These are phyloP conservation scores for Drosophila dunni DNA, from an alignment of 1,140 invertebrate species.

Conservation along the genomic window DNA sequence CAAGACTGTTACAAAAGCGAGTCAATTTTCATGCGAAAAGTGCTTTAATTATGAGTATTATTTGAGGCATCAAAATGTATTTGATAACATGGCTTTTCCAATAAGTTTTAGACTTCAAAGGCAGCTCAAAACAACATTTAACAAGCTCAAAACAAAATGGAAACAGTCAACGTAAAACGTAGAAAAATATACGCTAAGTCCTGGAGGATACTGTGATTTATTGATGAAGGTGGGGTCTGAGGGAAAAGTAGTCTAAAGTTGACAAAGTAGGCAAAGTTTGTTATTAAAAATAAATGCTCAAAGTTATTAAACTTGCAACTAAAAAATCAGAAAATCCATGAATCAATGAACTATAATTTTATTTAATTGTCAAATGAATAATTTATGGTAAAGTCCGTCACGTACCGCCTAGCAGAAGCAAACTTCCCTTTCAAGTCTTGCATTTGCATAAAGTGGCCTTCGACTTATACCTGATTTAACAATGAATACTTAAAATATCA, in stretches of 20 bases:
- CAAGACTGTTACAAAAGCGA: neutral
- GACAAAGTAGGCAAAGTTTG: too few relatives aligned
- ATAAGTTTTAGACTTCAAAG: conserved; percentile 22
- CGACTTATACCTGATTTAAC: neutral
- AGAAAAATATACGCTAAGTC: neutral
- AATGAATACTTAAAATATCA: neutral
- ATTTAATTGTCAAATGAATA: too few relatives aligned
- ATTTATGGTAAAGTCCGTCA: too few relatives aligned
- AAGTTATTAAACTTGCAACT: too few relatives aligned
- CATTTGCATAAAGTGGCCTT: neutral
- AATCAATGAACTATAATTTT: too few relatives aligned
- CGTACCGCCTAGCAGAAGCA: too few relatives aligned
- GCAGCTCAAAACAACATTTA: conserved; percentile 1
- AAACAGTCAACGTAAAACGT: neutral
- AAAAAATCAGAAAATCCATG: too few relatives aligned
- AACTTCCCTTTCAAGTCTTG: too few relatives aligned
- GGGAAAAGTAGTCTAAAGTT: too few relatives aligned
- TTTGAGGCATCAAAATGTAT: conserved; percentile 2
- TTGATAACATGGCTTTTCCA: neutral
- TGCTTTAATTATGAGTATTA: conserved; percentile 22
- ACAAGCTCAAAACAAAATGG: neutral
- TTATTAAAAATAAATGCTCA: too few relatives aligned
- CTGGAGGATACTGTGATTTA: neutral
- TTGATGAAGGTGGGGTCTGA: neutral
- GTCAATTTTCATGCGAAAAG: conserved; percentile 9